A percentile compares a stretch with the other conserved stretches of the same genome.
These are phyloP conservation scores for Hydractinia echinata DNA, from an alignment of 30 jellyfish, hydroid and myxozoan genomes.

Conservation along the genomic window DNA sequence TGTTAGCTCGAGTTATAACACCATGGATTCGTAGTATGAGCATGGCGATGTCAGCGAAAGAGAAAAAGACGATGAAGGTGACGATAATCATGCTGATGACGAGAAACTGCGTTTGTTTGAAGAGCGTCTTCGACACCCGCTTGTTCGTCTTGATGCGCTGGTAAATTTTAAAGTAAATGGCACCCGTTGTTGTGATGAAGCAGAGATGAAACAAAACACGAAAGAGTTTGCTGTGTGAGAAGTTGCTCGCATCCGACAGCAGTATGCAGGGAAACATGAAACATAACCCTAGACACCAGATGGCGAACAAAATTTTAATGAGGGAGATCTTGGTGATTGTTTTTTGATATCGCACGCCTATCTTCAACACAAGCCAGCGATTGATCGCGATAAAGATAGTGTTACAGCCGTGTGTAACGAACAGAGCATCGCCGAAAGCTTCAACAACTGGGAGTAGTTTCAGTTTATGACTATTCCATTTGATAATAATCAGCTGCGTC, in stretches of 20 bases:
- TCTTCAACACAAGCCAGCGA: neutral
- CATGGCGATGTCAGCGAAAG: neutral
- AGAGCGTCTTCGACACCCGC: neutral
- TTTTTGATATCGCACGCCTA: neutral
- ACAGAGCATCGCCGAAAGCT: constrained; percentile 1
- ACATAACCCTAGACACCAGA: neutral
- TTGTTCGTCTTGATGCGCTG: neutral
- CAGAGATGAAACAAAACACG: constrained; percentile 9
- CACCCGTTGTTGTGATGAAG: neutral
- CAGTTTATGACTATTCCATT: neutral
- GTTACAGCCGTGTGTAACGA: neutral
- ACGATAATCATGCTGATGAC: neutral
- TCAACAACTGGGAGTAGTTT: neutral
- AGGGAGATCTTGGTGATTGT: neutral
- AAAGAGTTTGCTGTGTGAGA: neutral
- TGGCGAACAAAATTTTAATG: neutral
- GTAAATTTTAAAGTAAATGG: constrained; percentile 2
- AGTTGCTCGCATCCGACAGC: neutral
- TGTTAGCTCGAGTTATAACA: neutral
- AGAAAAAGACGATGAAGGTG: neutral
- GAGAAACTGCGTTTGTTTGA: neutral
- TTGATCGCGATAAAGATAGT: neutral
- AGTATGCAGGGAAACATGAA: neutral
- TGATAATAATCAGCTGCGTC: neutral
- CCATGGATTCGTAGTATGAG: neutral